phyloP scores from a whole-genome alignment of 2,888 invertebrate species.

The Cantharis flavilabris region DNA sequence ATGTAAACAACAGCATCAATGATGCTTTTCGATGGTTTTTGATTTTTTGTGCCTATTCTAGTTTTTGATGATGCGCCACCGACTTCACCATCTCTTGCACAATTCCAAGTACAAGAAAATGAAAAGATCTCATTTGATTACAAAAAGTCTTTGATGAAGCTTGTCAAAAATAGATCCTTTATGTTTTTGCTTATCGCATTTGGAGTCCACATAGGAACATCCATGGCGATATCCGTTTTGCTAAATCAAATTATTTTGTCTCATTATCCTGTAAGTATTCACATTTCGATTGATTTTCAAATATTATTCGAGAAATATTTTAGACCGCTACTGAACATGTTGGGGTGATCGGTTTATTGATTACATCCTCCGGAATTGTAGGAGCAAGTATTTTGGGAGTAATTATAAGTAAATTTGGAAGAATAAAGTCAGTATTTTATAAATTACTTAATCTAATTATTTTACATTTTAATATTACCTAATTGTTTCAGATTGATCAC shows the following conservation, averaged over 20 bases:
- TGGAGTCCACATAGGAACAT: not conserved
- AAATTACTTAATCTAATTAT: not conserved
- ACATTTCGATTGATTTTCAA: not conserved
- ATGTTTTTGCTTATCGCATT: not conserved
- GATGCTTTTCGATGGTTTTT: not conserved
- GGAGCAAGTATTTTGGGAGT: not conserved
- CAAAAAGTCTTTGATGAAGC: not conserved
- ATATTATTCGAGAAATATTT: not conserved
- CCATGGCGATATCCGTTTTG: not conserved
- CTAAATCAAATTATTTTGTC: not conserved
- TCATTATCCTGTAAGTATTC: constrained; percentile 1
- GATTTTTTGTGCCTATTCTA: not conserved
- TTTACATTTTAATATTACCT: not conserved
- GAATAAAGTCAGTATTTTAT: not conserved
- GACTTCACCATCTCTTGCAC: not conserved
- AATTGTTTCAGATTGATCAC: not conserved
- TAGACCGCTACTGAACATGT: not conserved
- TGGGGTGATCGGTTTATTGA: not conserved
- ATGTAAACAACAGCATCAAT: not conserved
- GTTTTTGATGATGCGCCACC: not conserved
- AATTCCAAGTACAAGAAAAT: not conserved
- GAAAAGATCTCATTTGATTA: not conserved
- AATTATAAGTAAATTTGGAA: not conserved
- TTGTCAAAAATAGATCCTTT: not conserved
- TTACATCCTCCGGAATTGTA: not conserved